These are phyloP conservation scores for Tinea semifulvella DNA, from an alignment of 2,888 invertebrate genomes.

Conservation along the genomic window DNA sequence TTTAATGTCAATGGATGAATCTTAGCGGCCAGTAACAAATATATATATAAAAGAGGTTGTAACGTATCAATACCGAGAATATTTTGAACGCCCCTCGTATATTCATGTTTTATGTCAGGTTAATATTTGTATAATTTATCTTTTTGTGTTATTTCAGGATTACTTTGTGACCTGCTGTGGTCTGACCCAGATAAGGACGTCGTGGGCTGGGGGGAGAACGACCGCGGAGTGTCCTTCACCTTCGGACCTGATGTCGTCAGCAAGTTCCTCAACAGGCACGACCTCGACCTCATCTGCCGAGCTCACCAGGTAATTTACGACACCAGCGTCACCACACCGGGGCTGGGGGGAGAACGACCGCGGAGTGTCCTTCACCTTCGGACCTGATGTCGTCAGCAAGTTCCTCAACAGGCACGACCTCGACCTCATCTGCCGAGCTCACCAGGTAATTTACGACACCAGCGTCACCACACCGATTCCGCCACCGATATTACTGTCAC, in stretches of 20 bases:
- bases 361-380: conserved; percentile 98
- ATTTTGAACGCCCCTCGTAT: no score
- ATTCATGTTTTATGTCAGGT: no score
- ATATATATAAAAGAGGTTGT: no score
- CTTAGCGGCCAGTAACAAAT: no score
- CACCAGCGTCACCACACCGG: no score
- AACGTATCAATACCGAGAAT: no score
- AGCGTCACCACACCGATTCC: no score
- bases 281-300: conserved; percentile 95
- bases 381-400: conserved; percentile 96
- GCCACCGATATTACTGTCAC: no score
- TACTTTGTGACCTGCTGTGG: conserved; percentile 97
- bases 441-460: conserved; percentile 73
- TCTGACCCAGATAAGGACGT: conserved; percentile 96
- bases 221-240: conserved; percentile 97
- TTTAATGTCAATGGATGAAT: no score
- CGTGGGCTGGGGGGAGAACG: conserved; percentile 96
- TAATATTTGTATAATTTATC: no score
- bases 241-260: conserved; percentile 98
- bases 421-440: conserved; percentile 97
- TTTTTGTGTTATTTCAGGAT: conserved; percentile 59
- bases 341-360: conserved; percentile 98
- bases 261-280: conserved; percentile 95
- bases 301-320: conserved; percentile 84
- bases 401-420: conserved; percentile 96